These are phyloP conservation scores for Phalacrocorax carbo DNA, from an alignment of 2,113 vertebrate genomes.

Conservation along the genomic window DNA sequence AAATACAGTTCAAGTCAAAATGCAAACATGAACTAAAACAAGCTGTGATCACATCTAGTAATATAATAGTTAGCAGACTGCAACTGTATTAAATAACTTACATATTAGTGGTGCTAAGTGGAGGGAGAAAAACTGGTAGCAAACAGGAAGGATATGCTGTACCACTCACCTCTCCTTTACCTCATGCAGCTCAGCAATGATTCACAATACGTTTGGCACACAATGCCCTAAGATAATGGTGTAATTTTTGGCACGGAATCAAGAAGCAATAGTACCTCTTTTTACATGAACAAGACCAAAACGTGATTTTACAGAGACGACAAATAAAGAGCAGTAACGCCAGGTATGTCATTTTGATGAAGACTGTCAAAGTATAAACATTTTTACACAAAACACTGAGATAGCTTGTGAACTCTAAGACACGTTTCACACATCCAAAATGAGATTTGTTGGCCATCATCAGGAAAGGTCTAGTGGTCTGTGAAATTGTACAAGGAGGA, in stretches of 20 bases:
- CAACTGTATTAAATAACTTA: neutral
- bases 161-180: neutral
- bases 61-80: neutral
- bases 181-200: neutral
- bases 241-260: neutral
- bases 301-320: neutral
- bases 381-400: neutral
- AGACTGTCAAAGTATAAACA: neutral
- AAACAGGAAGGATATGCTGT: neutral
- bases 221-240: neutral
- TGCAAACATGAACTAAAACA: neutral
- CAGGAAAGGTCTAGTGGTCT: neutral
- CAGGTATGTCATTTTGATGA: neutral
- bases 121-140: neutral
- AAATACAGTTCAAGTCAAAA: neutral
- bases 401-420: neutral
- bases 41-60: neutral
- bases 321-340: neutral
- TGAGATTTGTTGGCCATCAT: neutral
- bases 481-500: neutral
- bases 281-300: neutral
- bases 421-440: neutral
- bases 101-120: neutral
- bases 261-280: neutral
- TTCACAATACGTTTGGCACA: neutral